These are phyloP conservation scores for Telenomus remus DNA, from an alignment of 1,140 invertebrate species.

Conservation along the genomic window DNA sequence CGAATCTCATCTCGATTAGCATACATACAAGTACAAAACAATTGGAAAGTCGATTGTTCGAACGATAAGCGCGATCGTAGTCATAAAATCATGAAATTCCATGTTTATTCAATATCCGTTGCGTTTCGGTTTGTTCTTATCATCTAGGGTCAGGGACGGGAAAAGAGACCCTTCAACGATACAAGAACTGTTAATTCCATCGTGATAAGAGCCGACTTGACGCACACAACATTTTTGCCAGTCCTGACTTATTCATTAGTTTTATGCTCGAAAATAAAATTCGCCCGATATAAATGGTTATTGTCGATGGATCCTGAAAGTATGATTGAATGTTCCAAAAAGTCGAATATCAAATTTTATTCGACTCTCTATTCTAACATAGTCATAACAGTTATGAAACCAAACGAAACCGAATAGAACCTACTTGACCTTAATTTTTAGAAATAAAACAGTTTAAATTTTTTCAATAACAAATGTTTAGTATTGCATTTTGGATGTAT, in stretches of 20 bases:
- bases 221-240: slow-evolving; percentile 35
- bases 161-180: slow-evolving; percentile 24
- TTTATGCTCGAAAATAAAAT: slow-evolving; percentile 14
- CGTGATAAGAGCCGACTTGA: slow-evolving; percentile 40
- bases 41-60: slow-evolving; percentile 59
- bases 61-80: slow-evolving; percentile 56
- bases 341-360: too few species aligned
- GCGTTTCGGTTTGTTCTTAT: slow-evolving; percentile 47
- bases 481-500: too few species aligned
- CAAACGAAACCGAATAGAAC: too few species aligned
- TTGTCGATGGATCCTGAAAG: slow-evolving; percentile 22
- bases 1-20: slow-evolving; percentile 62
- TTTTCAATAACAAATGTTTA: too few species aligned
- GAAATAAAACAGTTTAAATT: too few species aligned
- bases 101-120: slow-evolving; percentile 75
- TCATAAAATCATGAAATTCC: slow-evolving; percentile 74
- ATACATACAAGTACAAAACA: slow-evolving; percentile 71
- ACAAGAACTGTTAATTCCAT: slow-evolving; percentile 51
- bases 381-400: too few species aligned
- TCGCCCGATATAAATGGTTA: not conserved
- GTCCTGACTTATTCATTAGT: slow-evolving; percentile 42
- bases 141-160: slow-evolving; percentile 42
- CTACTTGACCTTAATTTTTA: too few species aligned
- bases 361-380: too few species aligned
- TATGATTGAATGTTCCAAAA: too few species aligned